Conservation (phyloP, 1,140 invertebrate genomes). For the Aradophagus sp. region DNA sequence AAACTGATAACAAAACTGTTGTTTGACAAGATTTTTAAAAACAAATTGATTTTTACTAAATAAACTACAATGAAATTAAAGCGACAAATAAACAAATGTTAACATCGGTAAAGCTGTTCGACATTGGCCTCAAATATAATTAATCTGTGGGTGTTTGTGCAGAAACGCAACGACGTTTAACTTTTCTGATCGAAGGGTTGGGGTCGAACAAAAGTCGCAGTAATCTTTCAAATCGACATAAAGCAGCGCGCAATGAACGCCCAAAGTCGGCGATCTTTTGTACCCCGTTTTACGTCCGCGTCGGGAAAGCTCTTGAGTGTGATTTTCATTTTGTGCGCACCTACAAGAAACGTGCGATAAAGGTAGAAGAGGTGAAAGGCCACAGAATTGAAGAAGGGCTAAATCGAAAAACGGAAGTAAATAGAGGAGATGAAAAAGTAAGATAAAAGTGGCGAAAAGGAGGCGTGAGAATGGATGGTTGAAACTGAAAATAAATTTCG, state of each 20-base stretch:
- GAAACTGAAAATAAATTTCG: slow-evolving; percentile 2
- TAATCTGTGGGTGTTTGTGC: slow-evolving; percentile 29
- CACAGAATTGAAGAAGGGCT: neutral
- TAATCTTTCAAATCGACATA: slow-evolving; percentile 46
- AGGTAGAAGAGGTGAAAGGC: neutral
- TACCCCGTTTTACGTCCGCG: slow-evolving; percentile 24
- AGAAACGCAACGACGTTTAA: too few relatives aligned
- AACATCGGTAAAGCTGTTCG: too few relatives aligned
- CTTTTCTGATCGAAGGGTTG: slow-evolving; percentile 40
- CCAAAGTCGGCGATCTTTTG: slow-evolving; percentile 37
- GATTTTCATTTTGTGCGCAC: slow-evolving; percentile 26
- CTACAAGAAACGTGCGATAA: slow-evolving; percentile 25
- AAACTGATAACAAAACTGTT: too few relatives aligned
- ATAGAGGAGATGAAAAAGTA: too few relatives aligned
- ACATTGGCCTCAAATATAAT: too few relatives aligned
- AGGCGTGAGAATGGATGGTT: slow-evolving; percentile 2
- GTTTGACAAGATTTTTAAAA: too few relatives aligned
- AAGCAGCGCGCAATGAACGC: slow-evolving; percentile 25
- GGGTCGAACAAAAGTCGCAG: slow-evolving; percentile 34
- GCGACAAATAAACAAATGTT: too few relatives aligned
- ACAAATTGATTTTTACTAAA: too few relatives aligned
- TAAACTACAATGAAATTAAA: too few relatives aligned
- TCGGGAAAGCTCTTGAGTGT: slow-evolving; percentile 24
- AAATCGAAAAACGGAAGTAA: slow-evolving; percentile 2
- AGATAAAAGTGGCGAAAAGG: too few relatives aligned